Evolutionary conservation across 2,888 invertebrate genomes (phyloP), one percentile per base, ranked within the genome.

Genomic region (Nemurella pictetii): DNA sequence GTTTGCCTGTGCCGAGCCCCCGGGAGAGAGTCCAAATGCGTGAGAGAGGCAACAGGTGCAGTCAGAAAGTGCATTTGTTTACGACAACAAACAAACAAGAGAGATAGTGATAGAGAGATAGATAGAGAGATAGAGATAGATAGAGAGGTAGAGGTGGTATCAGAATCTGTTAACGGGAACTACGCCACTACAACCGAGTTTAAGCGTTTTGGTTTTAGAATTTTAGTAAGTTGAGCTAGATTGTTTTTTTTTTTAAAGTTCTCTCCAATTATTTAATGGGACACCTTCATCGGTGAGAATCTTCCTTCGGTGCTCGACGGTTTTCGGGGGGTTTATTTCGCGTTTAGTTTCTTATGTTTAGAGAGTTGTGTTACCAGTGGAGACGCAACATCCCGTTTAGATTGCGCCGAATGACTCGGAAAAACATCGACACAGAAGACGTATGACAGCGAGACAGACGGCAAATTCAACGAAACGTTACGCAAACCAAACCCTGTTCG

Each of bases 1-100:
- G 87, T 87, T 87, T 87, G 85, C 87, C 87, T 87, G 87, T 87
- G 87, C 55, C 86, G 87, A 85, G 86, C 86, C 85, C 86, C 86
- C 85, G 36, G 80, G 82, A 28, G 30, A 87, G 87, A 86, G 87
- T 87, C 87, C 87, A 87, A 87, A 86, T 87, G 87, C 87, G 85
- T 85, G 86, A 85, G 85, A 86, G 85, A 87, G 85, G 85, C 86
- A 83, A 86, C 77, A 87, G 86, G 86, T 86, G 87, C 86, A 86
- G 87, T 87, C 85, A 87, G 86, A 87, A 87, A 86, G 87, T 86
- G 87, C 87, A 86, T 86, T 86, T 85, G 85, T 85, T 86, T 85
- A 80, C 77, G 72, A 72, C 32, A 81, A 84, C 78, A 30, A 75
- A 78, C 28, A 78, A 75, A 35, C 74, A 32, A 55, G 28, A 85